phyloP scores from a whole-genome alignment of 2,797 vertebrate species.

The Syngnathus acus region DNA sequence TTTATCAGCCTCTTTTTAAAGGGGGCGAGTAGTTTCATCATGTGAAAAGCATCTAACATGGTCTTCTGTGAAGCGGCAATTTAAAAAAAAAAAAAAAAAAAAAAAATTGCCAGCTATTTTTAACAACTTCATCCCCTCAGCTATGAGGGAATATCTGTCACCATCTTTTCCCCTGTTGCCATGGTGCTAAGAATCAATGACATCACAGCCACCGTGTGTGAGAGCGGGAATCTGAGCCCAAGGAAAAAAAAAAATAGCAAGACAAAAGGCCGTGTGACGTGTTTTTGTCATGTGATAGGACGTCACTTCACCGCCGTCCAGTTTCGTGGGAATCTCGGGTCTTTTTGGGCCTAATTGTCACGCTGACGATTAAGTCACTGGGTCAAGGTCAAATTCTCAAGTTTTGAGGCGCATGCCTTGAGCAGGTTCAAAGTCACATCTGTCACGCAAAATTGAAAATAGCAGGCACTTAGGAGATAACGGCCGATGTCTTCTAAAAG shows the following conservation, averaged over 20 bases:
- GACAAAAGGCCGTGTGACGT: neutral
- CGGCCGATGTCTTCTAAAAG: neutral
- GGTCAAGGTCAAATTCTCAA: neutral
- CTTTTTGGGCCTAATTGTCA: too few species aligned
- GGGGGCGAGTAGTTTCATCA: neutral
- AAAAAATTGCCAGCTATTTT: constrained; percentile 64
- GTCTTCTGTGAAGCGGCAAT: neutral
- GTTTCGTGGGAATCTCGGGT: too few species aligned
- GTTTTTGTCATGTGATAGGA: neutral
- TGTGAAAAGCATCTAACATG: neutral
- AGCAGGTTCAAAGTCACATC: neutral
- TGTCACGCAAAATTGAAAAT: neutral
- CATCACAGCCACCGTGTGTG: constrained; percentile 50
- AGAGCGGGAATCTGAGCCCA: constrained; percentile 38
- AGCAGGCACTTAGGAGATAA: neutral
- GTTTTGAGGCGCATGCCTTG: neutral
- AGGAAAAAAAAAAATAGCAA: neutral
- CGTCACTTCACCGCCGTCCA: neutral
- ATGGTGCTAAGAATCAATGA: constrained; percentile 69
- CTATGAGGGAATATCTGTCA: constrained; percentile 48
- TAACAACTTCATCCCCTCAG: constrained; percentile 49
- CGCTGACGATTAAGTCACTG: neutral
- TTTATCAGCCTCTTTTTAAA: too few species aligned
- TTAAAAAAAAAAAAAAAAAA: neutral
- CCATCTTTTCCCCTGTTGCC: constrained; percentile 56